Conservation (phyloP, 1,140 invertebrate species). For the Chironomus tepperi region DNA sequence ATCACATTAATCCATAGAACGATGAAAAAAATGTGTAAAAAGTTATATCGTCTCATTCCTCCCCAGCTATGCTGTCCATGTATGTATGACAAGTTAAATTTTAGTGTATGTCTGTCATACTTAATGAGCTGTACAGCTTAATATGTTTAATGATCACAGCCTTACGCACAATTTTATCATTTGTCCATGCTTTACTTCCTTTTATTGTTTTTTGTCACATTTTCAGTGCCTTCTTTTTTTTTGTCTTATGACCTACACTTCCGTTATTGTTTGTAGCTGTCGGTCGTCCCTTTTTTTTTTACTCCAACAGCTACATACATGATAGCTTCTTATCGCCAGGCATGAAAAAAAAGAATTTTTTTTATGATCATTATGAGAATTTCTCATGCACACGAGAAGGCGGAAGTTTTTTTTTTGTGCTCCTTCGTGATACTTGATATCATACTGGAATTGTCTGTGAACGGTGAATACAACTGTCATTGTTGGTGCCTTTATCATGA, state of each 20-base stretch:
- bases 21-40: no score
- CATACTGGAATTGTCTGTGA: background rate
- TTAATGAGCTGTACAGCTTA: background rate
- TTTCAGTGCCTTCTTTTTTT: background rate
- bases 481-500: background rate
- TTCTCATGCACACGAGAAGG: background rate
- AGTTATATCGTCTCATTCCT: no score
- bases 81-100: no score
- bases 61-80: no score
- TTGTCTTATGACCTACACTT: no score
- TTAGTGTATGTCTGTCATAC: background rate
- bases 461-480: no score
- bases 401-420: constrained; percentile 6
- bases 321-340: background rate
- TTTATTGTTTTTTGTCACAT: background rate
- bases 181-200: background rate
- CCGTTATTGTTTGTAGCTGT: no score
- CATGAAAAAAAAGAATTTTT: no score
- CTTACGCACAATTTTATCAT: background rate
- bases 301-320: no score
- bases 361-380: background rate
- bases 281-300: no score
- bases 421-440: background rate
- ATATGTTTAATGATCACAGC: background rate
- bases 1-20: no score